Evolutionary conservation across 2,888 invertebrate species (phyloP).

Genomic region (Sarcophaga carnaria): DNA sequence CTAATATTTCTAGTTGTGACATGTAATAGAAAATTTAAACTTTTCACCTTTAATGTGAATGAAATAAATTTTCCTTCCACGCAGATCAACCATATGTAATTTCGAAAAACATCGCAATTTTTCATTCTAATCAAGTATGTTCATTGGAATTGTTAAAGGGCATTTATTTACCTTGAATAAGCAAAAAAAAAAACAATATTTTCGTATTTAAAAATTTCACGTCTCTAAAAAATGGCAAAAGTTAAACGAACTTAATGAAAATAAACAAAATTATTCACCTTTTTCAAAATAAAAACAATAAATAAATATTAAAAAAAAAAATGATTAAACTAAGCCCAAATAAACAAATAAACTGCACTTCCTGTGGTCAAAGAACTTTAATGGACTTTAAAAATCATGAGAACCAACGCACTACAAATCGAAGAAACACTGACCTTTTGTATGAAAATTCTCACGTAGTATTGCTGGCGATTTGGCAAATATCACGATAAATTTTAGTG

Average conservation of each 20-base stretch:
- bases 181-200: neutral
- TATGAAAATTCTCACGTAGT: conserved; percentile 6
- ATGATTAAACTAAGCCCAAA: conserved; percentile 1
- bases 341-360: conserved; percentile 18
- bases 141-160: neutral
- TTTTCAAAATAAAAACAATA: neutral
- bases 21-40: too few species aligned
- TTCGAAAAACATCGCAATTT: neutral
- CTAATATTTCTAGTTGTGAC: too few species aligned
- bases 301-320: conserved; percentile 15
- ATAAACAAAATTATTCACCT: conserved; percentile 15
- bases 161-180: neutral
- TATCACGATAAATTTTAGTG: conserved; percentile 23
- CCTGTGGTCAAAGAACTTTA: conserved; percentile 37
- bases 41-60: too few species aligned
- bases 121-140: neutral
- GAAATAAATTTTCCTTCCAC: too few species aligned
- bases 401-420: neutral
- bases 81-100: too few species aligned
- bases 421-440: conserved; percentile 58
- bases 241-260: conserved; percentile 46
- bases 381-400: conserved; percentile 11
- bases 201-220: conserved; percentile 24
- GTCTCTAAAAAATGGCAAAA: conserved; percentile 40
- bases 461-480: neutral